A percentile compares a stretch with the other conserved stretches of the same genome.
Evolutionary conservation across 2,797 vertebrate species (phyloP).

Genomic region (Sciurus carolinensis): DNA sequence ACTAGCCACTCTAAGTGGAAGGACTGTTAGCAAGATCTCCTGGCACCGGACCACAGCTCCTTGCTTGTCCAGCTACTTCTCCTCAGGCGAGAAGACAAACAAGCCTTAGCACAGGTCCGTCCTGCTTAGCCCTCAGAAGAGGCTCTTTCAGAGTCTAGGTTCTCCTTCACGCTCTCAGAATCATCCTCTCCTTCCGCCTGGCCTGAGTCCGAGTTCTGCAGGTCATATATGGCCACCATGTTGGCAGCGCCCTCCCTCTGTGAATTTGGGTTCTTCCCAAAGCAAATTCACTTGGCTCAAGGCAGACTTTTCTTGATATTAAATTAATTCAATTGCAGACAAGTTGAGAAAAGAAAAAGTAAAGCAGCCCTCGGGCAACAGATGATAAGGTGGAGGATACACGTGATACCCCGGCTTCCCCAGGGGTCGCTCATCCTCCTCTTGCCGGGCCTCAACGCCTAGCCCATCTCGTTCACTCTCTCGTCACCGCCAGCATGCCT

Average conservation of each 20-base stretch:
- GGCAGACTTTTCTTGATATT: not conserved
- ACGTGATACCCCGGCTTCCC: not conserved
- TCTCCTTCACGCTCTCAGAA: not conserved
- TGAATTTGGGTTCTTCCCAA: not conserved
- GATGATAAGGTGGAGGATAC: not conserved
- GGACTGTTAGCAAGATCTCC: not conserved
- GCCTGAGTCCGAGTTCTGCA: not conserved
- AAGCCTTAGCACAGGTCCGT: not conserved
- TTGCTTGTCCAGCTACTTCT: not conserved
- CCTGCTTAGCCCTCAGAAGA: not conserved
- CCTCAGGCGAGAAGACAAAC: not conserved
- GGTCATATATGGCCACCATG: accelerated
- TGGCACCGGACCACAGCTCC: not conserved
- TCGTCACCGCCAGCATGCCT: not conserved
- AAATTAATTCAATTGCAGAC: not conserved
- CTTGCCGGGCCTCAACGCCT: accelerated
- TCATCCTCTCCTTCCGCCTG: not conserved
- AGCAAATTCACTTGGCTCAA: not conserved
- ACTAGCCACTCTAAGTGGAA: accelerated
- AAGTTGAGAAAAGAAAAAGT: not conserved
- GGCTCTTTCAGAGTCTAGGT: not conserved
- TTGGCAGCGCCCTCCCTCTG: not conserved
- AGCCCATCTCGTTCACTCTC: accelerated
- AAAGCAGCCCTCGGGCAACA: not conserved
- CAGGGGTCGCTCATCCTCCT: accelerated